These are phyloP conservation scores for Linepithema humile DNA, from an alignment of 1,140 invertebrate genomes.

Conservation along the genomic window DNA sequence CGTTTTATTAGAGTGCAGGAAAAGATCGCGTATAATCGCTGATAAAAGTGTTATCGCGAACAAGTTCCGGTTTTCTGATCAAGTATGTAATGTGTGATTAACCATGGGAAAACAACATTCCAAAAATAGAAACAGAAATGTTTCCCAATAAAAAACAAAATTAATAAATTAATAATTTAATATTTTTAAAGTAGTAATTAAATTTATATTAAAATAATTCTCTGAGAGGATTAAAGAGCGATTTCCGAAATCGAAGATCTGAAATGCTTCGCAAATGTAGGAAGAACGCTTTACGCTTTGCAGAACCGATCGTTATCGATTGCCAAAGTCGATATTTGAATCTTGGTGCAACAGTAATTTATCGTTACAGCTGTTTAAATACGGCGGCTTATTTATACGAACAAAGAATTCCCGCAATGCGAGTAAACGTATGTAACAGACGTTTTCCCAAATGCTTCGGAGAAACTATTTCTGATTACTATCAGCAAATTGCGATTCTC, in stretches of 20 bases:
- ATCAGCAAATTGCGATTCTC: not conserved
- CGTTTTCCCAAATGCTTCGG: conserved; percentile 20
- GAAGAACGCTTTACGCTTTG: not conserved
- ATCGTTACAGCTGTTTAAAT: conserved; percentile 56
- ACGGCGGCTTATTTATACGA: conserved; percentile 19
- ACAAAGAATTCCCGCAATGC: conserved; percentile 27
- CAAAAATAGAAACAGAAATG: not conserved
- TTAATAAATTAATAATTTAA: too few species aligned
- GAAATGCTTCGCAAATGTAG: not conserved
- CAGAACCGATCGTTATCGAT: not conserved
- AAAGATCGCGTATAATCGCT: not conserved
- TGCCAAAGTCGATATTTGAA: not conserved
- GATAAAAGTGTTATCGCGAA: conserved; percentile 24
- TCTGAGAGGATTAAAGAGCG: not conserved
- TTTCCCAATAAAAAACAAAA: too few species aligned
- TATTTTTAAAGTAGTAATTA: too few species aligned
- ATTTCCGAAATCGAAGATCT: not conserved
- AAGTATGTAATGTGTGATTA: not conserved
- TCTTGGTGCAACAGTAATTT: not conserved
- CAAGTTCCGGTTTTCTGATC: not conserved
- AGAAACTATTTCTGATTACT: too few species aligned
- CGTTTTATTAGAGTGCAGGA: not conserved
- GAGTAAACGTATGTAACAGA: not conserved
- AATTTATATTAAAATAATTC: not conserved
- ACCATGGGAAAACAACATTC: not conserved